Evolutionary conservation across 2,797 vertebrate genomes (phyloP), one percentile per base, ranked within the genome.

Genomic region (Hippoglossus hippoglossus): DNA sequence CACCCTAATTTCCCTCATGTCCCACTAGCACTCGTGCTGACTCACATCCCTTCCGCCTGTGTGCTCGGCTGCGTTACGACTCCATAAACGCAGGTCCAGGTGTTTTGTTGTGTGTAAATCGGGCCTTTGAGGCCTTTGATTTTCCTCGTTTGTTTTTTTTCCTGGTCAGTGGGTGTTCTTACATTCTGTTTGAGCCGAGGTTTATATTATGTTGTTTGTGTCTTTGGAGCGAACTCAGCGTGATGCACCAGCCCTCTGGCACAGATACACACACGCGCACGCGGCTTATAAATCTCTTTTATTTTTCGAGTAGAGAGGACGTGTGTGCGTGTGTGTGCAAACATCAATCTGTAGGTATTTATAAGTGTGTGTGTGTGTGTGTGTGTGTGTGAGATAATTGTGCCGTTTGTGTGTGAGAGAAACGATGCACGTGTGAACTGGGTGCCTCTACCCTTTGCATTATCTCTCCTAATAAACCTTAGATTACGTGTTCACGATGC

Each of bases 191-290:
- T 79, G 80, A 85, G 71, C 58, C 31, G 52, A 55, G 51, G 75
- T 83, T 82, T 82, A 69, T 77, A 71, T 84, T 79, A 36, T 84
- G 76, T 77, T 86, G 75, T 84, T 83, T 84, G 79, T 84, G 78
- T 79, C 81, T 90, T 78, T 83, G 63, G 67, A 82, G 68, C 82
- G 73, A 86, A 79, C 83, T 82, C 78, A 46, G 76, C 79, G 71
- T 68, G 75, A 80, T 81, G 77, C 75, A 68, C 63, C 36, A 76
- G 56, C 79, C 79, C 83, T 70, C 72, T 84, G 77, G 78, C 68
- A 41, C 60, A 73, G 9, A 76, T 0, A 41, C 70, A 77, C 75
- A 62, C 70, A 77, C 75, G 59, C 75, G 56, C 26, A 63, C 34
- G 60, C 31, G 5, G 61, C 62, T 26, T 31, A 34, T 26, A 61